A percentile compares a stretch with the other conserved stretches of the same genome.
Evolutionary conservation across 37 sponge, comb jelly and placozoan species (phyloP).

Genomic region (Eunapius fragilis): DNA sequence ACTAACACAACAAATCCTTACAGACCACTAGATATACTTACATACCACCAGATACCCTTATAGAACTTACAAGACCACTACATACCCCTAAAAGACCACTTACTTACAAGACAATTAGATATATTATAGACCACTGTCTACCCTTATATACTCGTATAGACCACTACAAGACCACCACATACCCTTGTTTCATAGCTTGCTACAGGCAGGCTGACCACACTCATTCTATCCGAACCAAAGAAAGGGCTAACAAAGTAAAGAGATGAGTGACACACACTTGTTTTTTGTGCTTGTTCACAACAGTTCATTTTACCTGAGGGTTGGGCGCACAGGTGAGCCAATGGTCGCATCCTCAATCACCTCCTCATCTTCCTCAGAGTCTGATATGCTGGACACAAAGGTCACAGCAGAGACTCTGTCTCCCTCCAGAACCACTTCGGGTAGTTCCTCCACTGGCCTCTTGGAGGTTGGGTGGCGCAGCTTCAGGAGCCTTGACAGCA

Average conservation of each 20-base stretch:
- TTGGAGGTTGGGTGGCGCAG: neutral
- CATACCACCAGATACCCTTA: too few species aligned
- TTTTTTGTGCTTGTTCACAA: too few species aligned
- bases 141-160: too few species aligned
- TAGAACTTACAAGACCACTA: too few species aligned
- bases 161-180: neutral
- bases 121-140: too few species aligned
- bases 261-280: constrained; percentile 6
- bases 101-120: too few species aligned
- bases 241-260: constrained; percentile 33
- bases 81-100: too few species aligned
- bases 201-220: constrained; percentile 65
- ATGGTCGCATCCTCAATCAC: neutral
- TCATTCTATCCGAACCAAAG: constrained; percentile 57
- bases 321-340: constrained; percentile 31
- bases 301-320: constrained; percentile 57
- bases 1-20: neutral
- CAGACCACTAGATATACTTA: neutral
- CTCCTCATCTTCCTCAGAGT: constrained; percentile 55
- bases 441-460: neutral
- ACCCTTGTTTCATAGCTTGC: constrained; percentile 24
- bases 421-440: constrained; percentile 25
- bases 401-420: constrained; percentile 43
- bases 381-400: constrained; percentile 58
- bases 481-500: neutral